Conservation (phyloP, 2,888 invertebrate species). For the Diploptera punctata region DNA sequence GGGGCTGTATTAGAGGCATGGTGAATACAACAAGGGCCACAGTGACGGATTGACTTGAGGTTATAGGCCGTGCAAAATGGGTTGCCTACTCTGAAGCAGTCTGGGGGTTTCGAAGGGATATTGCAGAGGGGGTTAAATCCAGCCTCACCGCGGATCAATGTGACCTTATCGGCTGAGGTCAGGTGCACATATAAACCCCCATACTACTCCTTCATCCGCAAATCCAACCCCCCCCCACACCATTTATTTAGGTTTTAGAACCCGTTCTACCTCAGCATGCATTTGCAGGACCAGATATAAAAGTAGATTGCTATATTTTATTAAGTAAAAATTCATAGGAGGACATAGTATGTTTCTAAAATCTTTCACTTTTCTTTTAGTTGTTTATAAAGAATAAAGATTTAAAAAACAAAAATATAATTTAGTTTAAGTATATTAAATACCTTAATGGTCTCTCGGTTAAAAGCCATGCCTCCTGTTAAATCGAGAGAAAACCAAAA, state of each 20-base stretch:
- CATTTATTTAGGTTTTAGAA: neutral
- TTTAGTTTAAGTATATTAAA: too few species aligned
- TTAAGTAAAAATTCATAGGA: too few species aligned
- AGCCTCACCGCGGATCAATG: conserved; percentile 14
- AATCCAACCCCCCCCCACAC: neutral
- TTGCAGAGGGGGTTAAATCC: neutral
- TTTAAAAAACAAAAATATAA: too few species aligned
- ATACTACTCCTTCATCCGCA: neutral
- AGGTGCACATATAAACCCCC: conserved; percentile 5
- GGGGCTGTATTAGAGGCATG: neutral
- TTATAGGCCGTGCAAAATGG: conserved; percentile 13
- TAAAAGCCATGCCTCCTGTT: too few species aligned
- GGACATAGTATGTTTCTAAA: too few species aligned
- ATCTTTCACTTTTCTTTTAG: too few species aligned
- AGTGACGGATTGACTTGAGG: conserved; percentile 9
- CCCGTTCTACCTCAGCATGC: neutral
- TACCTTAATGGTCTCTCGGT: too few species aligned
- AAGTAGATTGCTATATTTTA: neutral
- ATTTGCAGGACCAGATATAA: neutral
- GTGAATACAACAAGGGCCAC: neutral
- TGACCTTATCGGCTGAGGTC: conserved; percentile 25
- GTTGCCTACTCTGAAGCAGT: neutral
- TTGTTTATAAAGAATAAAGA: too few species aligned
- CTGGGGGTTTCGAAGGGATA: neutral
- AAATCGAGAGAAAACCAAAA: too few species aligned